phyloP scores from a whole-genome alignment of 37 sponge, comb jelly and placozoan species.

The Theonella swinhoei region DNA sequence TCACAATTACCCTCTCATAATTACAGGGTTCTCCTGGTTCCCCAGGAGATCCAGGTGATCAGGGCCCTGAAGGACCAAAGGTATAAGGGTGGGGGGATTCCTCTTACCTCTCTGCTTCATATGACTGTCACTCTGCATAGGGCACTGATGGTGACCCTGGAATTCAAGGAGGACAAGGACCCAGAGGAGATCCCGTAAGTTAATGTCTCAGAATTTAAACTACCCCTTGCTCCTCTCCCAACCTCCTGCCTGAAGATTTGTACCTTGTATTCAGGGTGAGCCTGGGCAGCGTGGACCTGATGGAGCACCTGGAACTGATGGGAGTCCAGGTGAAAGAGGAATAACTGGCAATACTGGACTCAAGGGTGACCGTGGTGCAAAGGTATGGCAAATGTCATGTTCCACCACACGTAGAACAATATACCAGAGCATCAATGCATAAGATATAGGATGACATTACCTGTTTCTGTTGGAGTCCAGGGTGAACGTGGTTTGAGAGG shows the following conservation, averaged over 20 bases:
- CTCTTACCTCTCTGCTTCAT: neutral
- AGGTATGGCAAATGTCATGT: neutral
- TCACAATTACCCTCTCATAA: neutral
- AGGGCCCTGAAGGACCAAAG: slow-evolving; percentile 48
- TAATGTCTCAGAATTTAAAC: neutral
- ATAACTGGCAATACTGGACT: slow-evolving; percentile 47
- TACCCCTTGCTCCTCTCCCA: neutral
- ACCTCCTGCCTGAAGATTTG: neutral
- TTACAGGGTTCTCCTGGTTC: neutral
- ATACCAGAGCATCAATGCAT: neutral
- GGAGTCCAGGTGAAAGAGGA: slow-evolving; percentile 53
- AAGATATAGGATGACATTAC: too few relatives aligned
- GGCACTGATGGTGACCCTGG: slow-evolving; percentile 1
- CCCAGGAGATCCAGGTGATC: slow-evolving; percentile 47
- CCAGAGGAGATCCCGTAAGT: slow-evolving; percentile 61
- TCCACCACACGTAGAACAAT: neutral
- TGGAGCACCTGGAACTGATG: slow-evolving; percentile 66
- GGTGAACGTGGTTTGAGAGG: slow-evolving; percentile 49
- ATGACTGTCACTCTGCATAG: neutral
- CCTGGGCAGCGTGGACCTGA: slow-evolving; percentile 51
- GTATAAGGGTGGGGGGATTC: neutral
- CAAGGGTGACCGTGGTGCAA: slow-evolving; percentile 64
- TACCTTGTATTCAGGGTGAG: slow-evolving; percentile 35
- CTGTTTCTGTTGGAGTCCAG: neutral
- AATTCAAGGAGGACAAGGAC: slow-evolving; percentile 35